Percentiles rank a stretch among this genome's conserved stretches.
Conservation (phyloP, 2,797 vertebrate genomes). For the Eulemur rubriventer region DNA sequence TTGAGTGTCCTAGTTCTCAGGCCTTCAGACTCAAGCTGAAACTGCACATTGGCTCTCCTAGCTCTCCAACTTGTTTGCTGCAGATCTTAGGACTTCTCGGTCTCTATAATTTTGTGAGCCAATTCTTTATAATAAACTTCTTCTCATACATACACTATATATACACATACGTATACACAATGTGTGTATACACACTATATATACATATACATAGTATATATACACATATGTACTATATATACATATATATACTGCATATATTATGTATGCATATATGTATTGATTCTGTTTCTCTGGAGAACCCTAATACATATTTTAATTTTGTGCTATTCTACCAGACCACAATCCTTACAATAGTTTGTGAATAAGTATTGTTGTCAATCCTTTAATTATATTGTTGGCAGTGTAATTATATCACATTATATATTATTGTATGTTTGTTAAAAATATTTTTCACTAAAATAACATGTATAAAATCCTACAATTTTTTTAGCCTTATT, state of each 20-base stretch:
- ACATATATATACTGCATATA: too few relatives aligned
- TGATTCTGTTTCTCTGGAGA: background rate
- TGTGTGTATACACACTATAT: too few relatives aligned
- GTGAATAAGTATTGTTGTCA: background rate
- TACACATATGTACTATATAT: background rate
- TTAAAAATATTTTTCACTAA: slow-evolving; percentile 37
- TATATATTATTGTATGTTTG: background rate
- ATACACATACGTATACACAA: background rate
- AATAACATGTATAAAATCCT: background rate
- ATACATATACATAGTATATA: background rate
- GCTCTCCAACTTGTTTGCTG: background rate
- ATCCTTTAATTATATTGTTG: slow-evolving; percentile 3
- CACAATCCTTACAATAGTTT: background rate
- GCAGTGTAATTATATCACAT: background rate
- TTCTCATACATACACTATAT: background rate
- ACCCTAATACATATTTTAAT: background rate
- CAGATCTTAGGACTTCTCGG: background rate
- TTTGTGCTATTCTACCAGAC: background rate
- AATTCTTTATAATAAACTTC: background rate
- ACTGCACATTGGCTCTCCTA: background rate
- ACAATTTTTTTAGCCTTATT: background rate
- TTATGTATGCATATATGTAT: background rate
- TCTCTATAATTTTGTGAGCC: background rate
- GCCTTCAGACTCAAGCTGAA: background rate
- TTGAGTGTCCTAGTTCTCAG: background rate